Base-by-base conservation (phyloP, 2,113 vertebrate genomes). In the Xenopus tropicalis region DNA sequence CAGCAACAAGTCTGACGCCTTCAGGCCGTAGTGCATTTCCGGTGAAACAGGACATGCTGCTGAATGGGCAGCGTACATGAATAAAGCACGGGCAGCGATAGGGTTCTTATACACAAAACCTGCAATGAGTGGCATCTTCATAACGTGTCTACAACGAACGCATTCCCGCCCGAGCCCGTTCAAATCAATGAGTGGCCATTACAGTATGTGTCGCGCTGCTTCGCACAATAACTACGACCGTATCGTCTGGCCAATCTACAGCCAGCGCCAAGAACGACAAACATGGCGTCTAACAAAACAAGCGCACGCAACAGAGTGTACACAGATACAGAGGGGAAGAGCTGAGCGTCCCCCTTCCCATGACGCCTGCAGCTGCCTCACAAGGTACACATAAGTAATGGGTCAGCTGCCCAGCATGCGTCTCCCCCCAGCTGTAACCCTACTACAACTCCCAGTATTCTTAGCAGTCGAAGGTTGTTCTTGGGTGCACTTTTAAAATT, bases 261-360 rank as follows among this genome's bases (percentile, higher is more conserved):
- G 17, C 64, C 73, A 70, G 78, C 82, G 72, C 77, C 80, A 61
- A 79, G 75, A 78, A 68, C 79, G 81, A 71, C 80, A 72, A 79
- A 81, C 74, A 83, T 71, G 81, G 76, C 79, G 54, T 57, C 54
- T 21, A 21, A 57, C 54, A 57, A 57, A 57, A 57, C 54, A 57
- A 57, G 17, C 54, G 17, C 54, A 37, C 29, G 29, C 29, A 37
- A 37, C 6, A 7, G 29, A 37, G 29, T 37, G 29, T 37, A 17
- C 3, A 21, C 3, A 37, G 3, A 17, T 12, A 21, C 29, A 37
- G 29, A 37, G 17, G 17, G 17, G 54, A 37, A 7, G 54, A 9
- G 4, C 68, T 25, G 11, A 12, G 44, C 52, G 14, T 11, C 48
- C 24, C 4, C 25, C 20, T 4, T 17, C n/a, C 54, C 51, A n/a